These are phyloP conservation scores for Propithecus deckenii DNA, from an alignment of 2,797 vertebrate genomes.

Conservation along the genomic window DNA sequence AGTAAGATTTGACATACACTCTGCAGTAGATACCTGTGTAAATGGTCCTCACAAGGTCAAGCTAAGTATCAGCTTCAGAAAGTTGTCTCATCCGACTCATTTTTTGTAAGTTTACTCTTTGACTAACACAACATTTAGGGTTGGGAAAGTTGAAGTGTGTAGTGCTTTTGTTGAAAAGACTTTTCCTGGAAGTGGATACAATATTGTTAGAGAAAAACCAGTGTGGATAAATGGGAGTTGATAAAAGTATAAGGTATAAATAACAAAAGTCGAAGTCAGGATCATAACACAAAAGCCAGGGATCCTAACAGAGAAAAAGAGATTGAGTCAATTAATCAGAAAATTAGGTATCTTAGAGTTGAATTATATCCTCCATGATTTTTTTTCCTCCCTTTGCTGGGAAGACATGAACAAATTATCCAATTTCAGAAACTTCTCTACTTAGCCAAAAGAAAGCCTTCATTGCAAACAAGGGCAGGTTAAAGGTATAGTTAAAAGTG, in stretches of 20 bases:
- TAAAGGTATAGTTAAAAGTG: neutral
- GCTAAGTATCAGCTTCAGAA: constrained; percentile 7
- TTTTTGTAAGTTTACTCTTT: constrained; percentile 40
- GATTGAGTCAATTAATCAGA: neutral
- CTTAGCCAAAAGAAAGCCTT: constrained; percentile 35
- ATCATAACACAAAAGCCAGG: neutral
- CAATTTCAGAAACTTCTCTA: neutral
- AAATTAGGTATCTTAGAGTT: constrained; percentile 21
- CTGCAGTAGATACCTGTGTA: neutral
- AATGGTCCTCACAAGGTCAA: neutral
- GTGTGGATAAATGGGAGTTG: neutral
- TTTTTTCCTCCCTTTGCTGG: neutral
- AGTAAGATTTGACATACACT: neutral
- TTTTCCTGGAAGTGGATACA: neutral
- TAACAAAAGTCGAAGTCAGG: constrained; percentile 39
- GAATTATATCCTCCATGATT: neutral
- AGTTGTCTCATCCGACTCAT: constrained; percentile 2
- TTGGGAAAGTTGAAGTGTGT: neutral
- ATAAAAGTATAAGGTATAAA: constrained; percentile 22
- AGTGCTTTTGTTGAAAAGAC: neutral
- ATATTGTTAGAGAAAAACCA: constrained; percentile 36
- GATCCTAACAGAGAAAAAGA: neutral
- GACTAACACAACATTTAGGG: constrained; percentile 7
- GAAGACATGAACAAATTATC: neutral
- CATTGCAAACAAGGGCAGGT: constrained; percentile 31